Evolutionary conservation across 2,888 invertebrate genomes (phyloP), one percentile per base, ranked within the genome.

Genomic region (Phaedon cochleariae): DNA sequence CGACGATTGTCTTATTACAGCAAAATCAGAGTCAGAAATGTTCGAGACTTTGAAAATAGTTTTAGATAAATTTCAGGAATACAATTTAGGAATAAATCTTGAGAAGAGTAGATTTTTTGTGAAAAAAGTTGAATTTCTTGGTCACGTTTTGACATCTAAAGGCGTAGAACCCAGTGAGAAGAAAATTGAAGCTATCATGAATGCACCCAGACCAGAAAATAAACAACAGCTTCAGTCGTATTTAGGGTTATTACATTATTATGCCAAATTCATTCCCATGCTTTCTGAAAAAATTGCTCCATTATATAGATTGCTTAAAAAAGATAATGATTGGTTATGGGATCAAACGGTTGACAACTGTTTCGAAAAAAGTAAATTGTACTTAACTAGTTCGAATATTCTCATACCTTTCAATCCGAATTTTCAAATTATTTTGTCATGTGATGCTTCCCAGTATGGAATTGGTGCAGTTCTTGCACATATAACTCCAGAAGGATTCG

Each of bases 1-100:
- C 6, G 62, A 67, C 37, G 67, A 67, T 52, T 37, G 37, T 60
- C 17, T 51, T 41, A 22, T 60, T 6, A 60, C 60, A 2, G 41
- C 51, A 1, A 15, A 17, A 52, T 26, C 5, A 21, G 6, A 41
- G 7, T 20, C 49, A 7, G 54, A 54, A 21, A 46, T 55, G 46
- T 6, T 48, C 1, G 4, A 55, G n/a, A 54, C n/a, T 10, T 45
- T 62, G 17, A 45, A 54, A 48, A 15, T 12, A n/a, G 31, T 62
- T 4, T 55, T 62, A 21, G 59, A 53, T 29, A n/a, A 18, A 10
- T 41, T 59, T 6, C 22, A 26, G 37, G 18, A 49, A 29, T 62
- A 21, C 22, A 61, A 54, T 55, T 21, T 59, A 15, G n/a, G 21
- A 20, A 20, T 59, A 6, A 62, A 62, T 34, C 31, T 37, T 22